Evolutionary conservation across 2,113 vertebrate species (phyloP), one percentile per base, ranked within the genome.

Genomic region (Procavia capensis): DNA sequence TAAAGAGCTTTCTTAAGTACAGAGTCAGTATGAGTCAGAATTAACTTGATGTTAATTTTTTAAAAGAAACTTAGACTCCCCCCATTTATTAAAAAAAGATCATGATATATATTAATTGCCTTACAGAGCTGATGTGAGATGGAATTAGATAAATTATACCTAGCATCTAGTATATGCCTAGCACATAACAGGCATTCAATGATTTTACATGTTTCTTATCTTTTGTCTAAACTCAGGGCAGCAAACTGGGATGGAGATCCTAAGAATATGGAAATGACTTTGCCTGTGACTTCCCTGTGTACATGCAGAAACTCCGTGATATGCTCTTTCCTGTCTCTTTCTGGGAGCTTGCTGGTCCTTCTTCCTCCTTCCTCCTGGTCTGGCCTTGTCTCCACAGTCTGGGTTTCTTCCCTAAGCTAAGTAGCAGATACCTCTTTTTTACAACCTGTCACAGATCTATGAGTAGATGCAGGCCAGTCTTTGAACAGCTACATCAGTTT

Each of bases 401-500:
- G 88, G 50, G 80, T 64, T 95, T 85, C 94, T 94, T 36, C 61
- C 39, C 59, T 76, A 24, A 43, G 54, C 45, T 50, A 43, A 87
- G 85, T 8, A 91, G 82, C 88, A 76, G 94, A 88, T 1, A 19
- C 45, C 50, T 93, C 57, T 91, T 29, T 95, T 91, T 92, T 74
- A 93, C 85, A 96, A 10, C 89, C 76, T 85, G 89, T 90, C 91
- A 90, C 82, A 66, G 24, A 54, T 66, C 85, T 91, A 89, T 96
- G 95, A 91, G 88, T 29, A 75, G 82, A 94, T 4, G 64, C 91
- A 91, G 96, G 78, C 59, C 8, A 29, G 66, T 61, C 39, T 82
- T 43, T 0, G 43, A 41, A 70, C 81, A 6, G 4, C 3, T 20
- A 2, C 22, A 25, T 43, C 81, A 5, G 41, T 70, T 86, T 91